A percentile compares a stretch with the other conserved stretches of the same genome.
Evolutionary conservation across 1,140 invertebrate species (phyloP).

Genomic region (Proctacanthus coquilletti): DNA sequence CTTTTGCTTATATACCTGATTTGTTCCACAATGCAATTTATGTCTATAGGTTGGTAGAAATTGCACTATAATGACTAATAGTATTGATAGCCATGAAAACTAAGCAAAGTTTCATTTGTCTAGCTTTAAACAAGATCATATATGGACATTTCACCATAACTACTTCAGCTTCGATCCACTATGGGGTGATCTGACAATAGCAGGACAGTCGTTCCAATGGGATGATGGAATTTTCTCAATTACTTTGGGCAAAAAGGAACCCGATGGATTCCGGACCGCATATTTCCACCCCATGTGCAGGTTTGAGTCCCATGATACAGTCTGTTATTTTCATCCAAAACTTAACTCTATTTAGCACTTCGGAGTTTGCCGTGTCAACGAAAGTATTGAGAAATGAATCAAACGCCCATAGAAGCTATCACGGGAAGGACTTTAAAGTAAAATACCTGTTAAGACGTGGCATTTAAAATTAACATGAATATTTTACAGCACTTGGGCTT

Average conservation of each 20-base stretch:
- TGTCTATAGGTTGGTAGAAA: slow-evolving; percentile 37
- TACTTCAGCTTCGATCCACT: slow-evolving; percentile 57
- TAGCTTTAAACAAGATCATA: slow-evolving; percentile 39
- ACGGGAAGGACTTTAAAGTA: slow-evolving; percentile 34
- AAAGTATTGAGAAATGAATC: slow-evolving; percentile 42
- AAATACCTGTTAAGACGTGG: neutral
- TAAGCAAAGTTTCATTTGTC: slow-evolving; percentile 3
- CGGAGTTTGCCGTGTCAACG: slow-evolving; percentile 51
- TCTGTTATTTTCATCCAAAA: too few species aligned
- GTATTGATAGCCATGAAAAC: neutral
- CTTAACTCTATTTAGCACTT: slow-evolving; percentile 23
- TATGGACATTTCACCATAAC: slow-evolving; percentile 54
- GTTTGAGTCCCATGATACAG: slow-evolving; percentile 20
- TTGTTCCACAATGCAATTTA: slow-evolving; percentile 47
- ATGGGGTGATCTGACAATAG: slow-evolving; percentile 48
- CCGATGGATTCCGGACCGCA: slow-evolving; percentile 36
- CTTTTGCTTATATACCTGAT: slow-evolving; percentile 57
- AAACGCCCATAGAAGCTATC: slow-evolving; percentile 38
- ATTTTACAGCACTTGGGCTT: slow-evolving; percentile 37
- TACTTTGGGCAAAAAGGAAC: slow-evolving; percentile 37
- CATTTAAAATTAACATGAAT: neutral
- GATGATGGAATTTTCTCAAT: slow-evolving; percentile 56
- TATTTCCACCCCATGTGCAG: slow-evolving; percentile 58
- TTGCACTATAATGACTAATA: neutral
- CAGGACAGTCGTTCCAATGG: slow-evolving; percentile 50